Evolutionary conservation across 2,113 vertebrate genomes (phyloP).

Genomic region (Cinclus mexicanus): DNA sequence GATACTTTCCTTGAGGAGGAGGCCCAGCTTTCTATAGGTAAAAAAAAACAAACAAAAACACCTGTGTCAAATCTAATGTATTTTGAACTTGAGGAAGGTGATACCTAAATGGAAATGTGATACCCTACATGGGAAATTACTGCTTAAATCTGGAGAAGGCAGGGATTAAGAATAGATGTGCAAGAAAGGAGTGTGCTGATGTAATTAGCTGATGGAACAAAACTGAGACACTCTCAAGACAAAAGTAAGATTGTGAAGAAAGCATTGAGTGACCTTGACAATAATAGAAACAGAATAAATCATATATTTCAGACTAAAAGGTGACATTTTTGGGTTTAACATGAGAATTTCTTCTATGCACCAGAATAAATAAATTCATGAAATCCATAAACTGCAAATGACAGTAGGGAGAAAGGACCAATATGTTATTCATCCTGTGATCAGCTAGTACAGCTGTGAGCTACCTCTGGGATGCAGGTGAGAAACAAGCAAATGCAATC

Average conservation of each 20-base stretch:
- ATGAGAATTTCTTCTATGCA: not conserved
- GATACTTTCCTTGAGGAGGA: not conserved
- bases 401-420: not conserved
- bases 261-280: not conserved
- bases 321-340: constrained; percentile 20
- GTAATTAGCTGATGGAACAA: constrained; percentile 25
- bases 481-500: constrained; percentile 17
- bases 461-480: constrained; percentile 15
- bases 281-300: constrained; percentile 25
- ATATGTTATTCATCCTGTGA: constrained; percentile 18
- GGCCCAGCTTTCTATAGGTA: not conserved
- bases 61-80: not conserved
- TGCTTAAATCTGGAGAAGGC: not conserved
- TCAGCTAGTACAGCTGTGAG: not conserved
- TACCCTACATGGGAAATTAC: not conserved
- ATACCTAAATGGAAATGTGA: not conserved
- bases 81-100: constrained; percentile 12
- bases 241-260: not conserved
- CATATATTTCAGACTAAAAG: not conserved
- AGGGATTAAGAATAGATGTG: constrained; percentile 3
- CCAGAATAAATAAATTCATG: constrained; percentile 37
- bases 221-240: not conserved
- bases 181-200: not conserved
- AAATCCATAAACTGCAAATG: constrained; percentile 20
- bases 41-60: not conserved